These are phyloP conservation scores for Symphodus melops DNA, from an alignment of 2,113 vertebrate species.

Conservation along the genomic window DNA sequence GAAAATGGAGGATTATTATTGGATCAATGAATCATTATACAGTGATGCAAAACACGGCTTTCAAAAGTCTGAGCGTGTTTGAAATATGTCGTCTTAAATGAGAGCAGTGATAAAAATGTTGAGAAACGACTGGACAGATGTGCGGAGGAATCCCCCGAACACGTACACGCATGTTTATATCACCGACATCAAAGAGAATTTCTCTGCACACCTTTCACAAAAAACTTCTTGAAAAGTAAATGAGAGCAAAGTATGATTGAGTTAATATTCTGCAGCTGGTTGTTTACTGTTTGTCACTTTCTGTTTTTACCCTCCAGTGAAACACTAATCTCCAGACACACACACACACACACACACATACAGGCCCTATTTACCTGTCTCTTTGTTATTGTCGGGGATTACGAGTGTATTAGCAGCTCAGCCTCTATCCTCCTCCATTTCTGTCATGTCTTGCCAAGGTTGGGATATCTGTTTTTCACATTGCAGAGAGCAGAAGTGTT, in stretches of 20 bases:
- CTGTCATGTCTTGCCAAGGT: slow-evolving; percentile 58
- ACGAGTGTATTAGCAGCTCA: slow-evolving; percentile 39
- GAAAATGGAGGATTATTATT: too few relatives aligned
- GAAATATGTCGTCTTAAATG: background rate
- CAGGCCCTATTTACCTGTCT: slow-evolving; percentile 37
- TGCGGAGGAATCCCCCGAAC: too few relatives aligned
- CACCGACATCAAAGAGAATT: background rate
- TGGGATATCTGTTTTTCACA: slow-evolving; percentile 57
- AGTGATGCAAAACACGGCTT: background rate
- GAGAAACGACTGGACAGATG: background rate
- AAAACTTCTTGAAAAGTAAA: slow-evolving; percentile 22
- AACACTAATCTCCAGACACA: slow-evolving; percentile 46
- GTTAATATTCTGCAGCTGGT: slow-evolving; percentile 45
- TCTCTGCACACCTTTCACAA: slow-evolving; percentile 22
- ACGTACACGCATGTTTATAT: background rate
- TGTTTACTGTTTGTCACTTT: slow-evolving; percentile 34
- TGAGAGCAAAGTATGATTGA: slow-evolving; percentile 13
- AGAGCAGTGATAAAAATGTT: background rate
- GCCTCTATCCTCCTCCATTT: slow-evolving; percentile 33
- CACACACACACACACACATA: slow-evolving; percentile 18
- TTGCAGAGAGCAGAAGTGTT: slow-evolving; percentile 21
- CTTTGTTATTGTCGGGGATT: slow-evolving; percentile 49
- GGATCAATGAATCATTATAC: background rate
- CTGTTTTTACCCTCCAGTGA: slow-evolving; percentile 15
- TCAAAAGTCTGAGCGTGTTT: background rate